Percentiles rank a stretch among this genome's conserved stretches.
These are phyloP conservation scores for Pangasius mekongensis DNA, from an alignment of 2,797 vertebrate species.

Conservation along the genomic window DNA sequence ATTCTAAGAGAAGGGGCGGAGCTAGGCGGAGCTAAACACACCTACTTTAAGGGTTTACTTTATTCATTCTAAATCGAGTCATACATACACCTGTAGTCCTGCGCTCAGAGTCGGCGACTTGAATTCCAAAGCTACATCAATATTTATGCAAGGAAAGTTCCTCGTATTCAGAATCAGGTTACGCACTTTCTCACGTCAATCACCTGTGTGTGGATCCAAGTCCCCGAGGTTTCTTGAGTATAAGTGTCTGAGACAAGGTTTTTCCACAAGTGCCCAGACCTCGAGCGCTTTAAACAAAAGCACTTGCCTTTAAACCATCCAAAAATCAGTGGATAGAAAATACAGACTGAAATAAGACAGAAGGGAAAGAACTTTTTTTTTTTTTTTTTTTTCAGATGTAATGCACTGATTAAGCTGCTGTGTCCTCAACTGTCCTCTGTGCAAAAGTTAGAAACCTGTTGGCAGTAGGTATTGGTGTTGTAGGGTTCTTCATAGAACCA, in stretches of 20 bases:
- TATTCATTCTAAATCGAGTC: neutral
- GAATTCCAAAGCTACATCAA: neutral
- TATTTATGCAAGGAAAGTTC: slow-evolving; percentile 13
- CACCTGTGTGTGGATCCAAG: neutral
- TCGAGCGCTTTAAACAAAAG: neutral
- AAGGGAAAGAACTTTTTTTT: neutral
- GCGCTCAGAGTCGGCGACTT: neutral
- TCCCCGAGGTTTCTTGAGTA: neutral
- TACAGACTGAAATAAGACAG: neutral
- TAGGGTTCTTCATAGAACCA: neutral
- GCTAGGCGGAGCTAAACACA: neutral
- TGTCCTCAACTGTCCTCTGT: neutral
- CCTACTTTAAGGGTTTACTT: neutral
- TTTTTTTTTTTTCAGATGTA: neutral
- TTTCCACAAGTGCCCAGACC: neutral
- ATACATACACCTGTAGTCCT: neutral
- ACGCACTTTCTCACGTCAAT: neutral
- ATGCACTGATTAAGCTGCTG: neutral
- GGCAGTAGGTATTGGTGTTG: neutral
- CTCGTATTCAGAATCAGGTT: neutral
- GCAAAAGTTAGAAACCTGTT: neutral
- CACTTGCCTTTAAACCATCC: too few species aligned
- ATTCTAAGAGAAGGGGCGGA: neutral
- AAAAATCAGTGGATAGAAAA: neutral
- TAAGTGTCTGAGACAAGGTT: neutral